Evolutionary conservation across 2,797 vertebrate species (phyloP), one percentile per base, ranked within the genome.

Genomic region (Furcifer pardalis): DNA sequence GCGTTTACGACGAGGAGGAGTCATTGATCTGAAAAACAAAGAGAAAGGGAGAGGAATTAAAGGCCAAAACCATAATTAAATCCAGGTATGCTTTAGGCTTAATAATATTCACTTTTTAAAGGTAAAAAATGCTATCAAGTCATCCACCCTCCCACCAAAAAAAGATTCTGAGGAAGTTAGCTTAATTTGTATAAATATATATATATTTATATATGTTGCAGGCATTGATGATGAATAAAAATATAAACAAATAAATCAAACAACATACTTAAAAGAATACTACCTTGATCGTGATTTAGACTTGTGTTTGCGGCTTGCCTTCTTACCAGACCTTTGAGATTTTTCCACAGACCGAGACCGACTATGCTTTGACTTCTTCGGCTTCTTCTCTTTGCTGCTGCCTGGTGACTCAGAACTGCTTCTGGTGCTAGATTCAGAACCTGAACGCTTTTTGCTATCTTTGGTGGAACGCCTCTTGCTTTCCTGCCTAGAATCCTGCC

Each of bases 241-340:
- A 87, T 93, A 95, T 96, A 93, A 89, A 93, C 82, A 91, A 91
- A 93, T 83, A 90, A 95, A 90, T 95, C 95, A 96, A 93, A 94
- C 95, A 96, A 95, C 94, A 94, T 95, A 96, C 95, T 96, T 96
- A 95, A 97, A 98, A 99, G 97, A 96, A 97, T 99, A 99, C 99
- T 99, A 99, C 99, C 98, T 99, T 99, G 98, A 99, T 99, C 97
- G 98, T 94, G 99, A 99, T 97, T 99, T 99, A 99, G 98, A 99
- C 99, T 99, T 99, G 98, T 99, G 98, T 99, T 99, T 99, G 98
- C 98, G 98, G 98, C 98, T 99, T 98, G 98, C 98, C 98, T 99
- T 99, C 98, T 99, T 99, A 99, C 99, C 99, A 99, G 99, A 99
- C 99, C 98, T 99, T 98, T 99, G 98, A 96, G 98, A 98, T 97